Percentiles rank a stretch among this genome's conserved stretches.
Conservation (phyloP, 2,797 vertebrate species). For the Aphelocoma californica region DNA sequence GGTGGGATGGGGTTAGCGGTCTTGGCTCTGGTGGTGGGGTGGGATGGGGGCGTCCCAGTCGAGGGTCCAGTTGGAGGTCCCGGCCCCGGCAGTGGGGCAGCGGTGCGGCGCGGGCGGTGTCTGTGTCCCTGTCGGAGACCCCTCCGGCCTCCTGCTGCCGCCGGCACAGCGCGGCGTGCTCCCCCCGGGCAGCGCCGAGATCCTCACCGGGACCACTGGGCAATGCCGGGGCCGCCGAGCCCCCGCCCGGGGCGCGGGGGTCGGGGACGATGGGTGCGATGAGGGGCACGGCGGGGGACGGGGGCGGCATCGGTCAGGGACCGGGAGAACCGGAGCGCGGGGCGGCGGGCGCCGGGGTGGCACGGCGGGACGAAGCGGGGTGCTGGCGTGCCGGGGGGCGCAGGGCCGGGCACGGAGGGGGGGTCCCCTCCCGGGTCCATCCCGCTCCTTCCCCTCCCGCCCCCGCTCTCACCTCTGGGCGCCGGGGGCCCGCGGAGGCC, state of each 20-base stretch:
- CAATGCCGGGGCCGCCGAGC: not conserved
- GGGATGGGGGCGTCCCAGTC: not conserved
- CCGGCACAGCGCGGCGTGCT: not conserved
- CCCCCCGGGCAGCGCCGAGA: not conserved
- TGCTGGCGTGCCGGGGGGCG: not conserved
- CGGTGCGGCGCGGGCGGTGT: not conserved
- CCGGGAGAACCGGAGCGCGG: not conserved
- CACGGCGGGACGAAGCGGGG: not conserved
- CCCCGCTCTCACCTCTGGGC: not conserved
- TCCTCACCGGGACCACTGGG: not conserved
- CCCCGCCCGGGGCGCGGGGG: not conserved
- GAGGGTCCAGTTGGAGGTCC: not conserved
- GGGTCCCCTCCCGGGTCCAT: not conserved
- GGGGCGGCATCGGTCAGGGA: not conserved
- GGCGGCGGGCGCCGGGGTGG: not conserved
- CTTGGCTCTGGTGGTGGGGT: not conserved
- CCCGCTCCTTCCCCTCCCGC: not conserved
- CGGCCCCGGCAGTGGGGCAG: not conserved
- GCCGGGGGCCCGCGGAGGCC: not conserved
- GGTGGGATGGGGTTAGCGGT: no score
- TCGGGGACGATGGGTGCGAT: not conserved
- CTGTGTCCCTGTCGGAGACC: not conserved
- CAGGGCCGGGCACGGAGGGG: not conserved
- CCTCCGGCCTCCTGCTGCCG: not conserved
- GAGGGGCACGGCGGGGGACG: not conserved